phyloP scores from a whole-genome alignment of 2,888 invertebrate genomes.

The Tubiluchus corallicola region DNA sequence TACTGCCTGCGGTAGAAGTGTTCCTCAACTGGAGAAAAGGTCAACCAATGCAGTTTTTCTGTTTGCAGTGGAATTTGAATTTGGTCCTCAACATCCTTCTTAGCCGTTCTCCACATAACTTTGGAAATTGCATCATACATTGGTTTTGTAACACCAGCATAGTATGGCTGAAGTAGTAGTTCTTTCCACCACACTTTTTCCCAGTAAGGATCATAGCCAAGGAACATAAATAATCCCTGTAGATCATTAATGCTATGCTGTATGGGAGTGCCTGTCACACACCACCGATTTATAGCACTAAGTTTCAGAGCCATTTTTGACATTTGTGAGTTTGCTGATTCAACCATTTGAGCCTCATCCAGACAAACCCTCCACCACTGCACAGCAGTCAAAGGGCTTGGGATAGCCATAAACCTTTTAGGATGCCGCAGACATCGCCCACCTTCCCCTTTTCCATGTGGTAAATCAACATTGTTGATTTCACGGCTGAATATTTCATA shows the following conservation, averaged over 20 bases:
- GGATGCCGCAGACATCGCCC: slow-evolving; percentile 34
- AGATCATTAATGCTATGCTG: slow-evolving; percentile 39
- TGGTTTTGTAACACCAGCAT: slow-evolving; percentile 31
- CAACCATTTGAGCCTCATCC: slow-evolving; percentile 64
- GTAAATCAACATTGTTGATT: slow-evolving; percentile 38
- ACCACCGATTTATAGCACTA: slow-evolving; percentile 45
- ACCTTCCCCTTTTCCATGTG: slow-evolving; percentile 27
- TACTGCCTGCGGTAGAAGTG: slow-evolving; percentile 49
- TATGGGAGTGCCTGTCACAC: slow-evolving; percentile 49
- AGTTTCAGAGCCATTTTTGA: slow-evolving; percentile 43
- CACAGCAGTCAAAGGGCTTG: slow-evolving; percentile 45
- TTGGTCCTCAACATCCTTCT: slow-evolving; percentile 45
- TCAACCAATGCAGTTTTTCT: too few relatives aligned
- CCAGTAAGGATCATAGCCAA: slow-evolving; percentile 39
- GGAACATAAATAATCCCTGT: slow-evolving; percentile 40
- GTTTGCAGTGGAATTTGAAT: too few relatives aligned
- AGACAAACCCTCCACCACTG: slow-evolving; percentile 57
- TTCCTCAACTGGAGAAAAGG: slow-evolving; percentile 50
- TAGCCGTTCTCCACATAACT: slow-evolving; percentile 49
- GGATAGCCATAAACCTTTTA: slow-evolving; percentile 42
- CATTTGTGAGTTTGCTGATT: slow-evolving; percentile 38
- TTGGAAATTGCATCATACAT: slow-evolving; percentile 36
- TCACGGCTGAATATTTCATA: slow-evolving; percentile 45
- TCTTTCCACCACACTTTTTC: slow-evolving; percentile 34
- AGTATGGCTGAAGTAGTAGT: slow-evolving; percentile 36